Conservation (phyloP, 2,888 invertebrate species). For the Allophyes oxyacanthae region DNA sequence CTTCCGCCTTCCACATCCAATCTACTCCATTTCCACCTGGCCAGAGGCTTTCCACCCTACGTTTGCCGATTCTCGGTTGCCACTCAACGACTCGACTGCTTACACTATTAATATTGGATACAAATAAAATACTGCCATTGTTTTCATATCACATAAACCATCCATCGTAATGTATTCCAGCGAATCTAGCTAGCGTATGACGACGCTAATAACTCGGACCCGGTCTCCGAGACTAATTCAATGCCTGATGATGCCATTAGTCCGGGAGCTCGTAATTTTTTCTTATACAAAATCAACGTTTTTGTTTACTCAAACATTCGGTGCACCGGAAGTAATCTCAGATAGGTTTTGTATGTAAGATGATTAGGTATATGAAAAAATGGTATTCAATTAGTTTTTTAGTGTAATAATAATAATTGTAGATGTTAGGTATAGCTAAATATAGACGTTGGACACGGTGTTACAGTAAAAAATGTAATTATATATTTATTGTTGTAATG, state of each 20-base stretch:
- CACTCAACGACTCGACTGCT: too few relatives aligned
- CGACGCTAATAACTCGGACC: constrained; percentile 63
- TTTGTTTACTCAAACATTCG: constrained; percentile 55
- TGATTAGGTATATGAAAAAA: constrained; percentile 40
- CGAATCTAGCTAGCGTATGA: constrained; percentile 52
- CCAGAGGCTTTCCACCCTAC: too few relatives aligned
- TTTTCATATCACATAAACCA: constrained; percentile 49
- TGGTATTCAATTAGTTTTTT: constrained; percentile 46
- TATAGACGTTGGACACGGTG: constrained; percentile 30
- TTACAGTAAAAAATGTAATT: constrained; percentile 39
- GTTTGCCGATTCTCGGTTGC: too few relatives aligned
- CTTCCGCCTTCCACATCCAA: too few relatives aligned
- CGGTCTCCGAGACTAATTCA: constrained; percentile 68
- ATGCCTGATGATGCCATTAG: constrained; percentile 76
- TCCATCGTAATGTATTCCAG: constrained; percentile 59
- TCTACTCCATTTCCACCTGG: too few relatives aligned
- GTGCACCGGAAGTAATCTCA: constrained; percentile 53
- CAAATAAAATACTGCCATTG: too few relatives aligned
- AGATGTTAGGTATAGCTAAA: constrained; percentile 30
- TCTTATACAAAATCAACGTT: constrained; percentile 37
- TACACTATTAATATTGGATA: too few relatives aligned
- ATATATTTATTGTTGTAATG: constrained; percentile 24
- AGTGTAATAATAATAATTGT: too few relatives aligned
- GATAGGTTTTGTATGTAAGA: constrained; percentile 20
- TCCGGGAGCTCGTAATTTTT: constrained; percentile 61